Conservation (phyloP, 2,888 invertebrate genomes). For the Villa cingulata region DNA sequence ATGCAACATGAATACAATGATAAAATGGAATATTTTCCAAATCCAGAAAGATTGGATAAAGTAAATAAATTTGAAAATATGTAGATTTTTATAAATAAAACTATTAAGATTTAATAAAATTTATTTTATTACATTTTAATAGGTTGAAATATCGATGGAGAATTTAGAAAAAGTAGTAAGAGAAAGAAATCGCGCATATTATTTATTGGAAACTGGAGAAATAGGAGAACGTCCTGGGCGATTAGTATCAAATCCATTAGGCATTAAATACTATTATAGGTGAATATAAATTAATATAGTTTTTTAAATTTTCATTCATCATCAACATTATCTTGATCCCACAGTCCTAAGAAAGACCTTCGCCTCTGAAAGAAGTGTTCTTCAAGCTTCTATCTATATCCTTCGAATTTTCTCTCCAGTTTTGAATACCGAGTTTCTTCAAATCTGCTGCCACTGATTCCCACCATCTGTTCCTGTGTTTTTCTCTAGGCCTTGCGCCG, state of each 20-base stretch:
- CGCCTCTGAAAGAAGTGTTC: too few relatives aligned
- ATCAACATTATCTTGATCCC: too few relatives aligned
- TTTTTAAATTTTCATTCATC: too few relatives aligned
- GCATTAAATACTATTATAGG: conserved; percentile 44
- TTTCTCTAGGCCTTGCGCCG: too few relatives aligned
- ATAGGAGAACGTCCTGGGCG: conserved; percentile 62
- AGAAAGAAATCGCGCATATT: conserved; percentile 85
- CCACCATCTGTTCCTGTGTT: too few relatives aligned
- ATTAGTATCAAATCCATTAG: conserved; percentile 45
- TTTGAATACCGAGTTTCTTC: too few relatives aligned
- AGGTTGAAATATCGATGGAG: conserved; percentile 83
- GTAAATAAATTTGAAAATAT: conserved; percentile 34
- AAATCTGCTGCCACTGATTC: too few relatives aligned
- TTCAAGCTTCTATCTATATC: too few relatives aligned
- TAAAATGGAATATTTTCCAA: conserved; percentile 60
- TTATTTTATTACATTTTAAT: too few relatives aligned
- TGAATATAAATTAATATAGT: too few relatives aligned
- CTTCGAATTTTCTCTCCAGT: too few relatives aligned
- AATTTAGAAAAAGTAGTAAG: conserved; percentile 81
- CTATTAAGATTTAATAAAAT: not conserved
- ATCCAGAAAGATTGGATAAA: conserved; percentile 87
- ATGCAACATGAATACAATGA: conserved; percentile 77
- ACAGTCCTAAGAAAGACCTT: too few relatives aligned
- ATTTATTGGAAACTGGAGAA: conserved; percentile 76
- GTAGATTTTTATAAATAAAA: not conserved